Evolutionary conservation across 2,888 invertebrate genomes (phyloP).

Genomic region (Rhyacophila evoluta): DNA sequence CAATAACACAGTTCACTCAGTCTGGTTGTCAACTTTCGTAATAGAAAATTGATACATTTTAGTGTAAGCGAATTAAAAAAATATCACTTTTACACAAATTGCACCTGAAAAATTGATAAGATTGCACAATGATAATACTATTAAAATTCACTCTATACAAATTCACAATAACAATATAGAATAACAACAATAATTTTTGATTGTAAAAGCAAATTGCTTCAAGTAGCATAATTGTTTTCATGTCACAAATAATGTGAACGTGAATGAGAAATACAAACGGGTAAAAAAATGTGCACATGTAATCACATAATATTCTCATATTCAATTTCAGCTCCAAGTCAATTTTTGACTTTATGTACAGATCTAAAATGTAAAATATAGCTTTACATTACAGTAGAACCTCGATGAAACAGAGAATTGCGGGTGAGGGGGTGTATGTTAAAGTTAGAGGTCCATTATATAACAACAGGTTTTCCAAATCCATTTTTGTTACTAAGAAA

Average conservation of each 20-base stretch:
- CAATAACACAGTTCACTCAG: conserved; percentile 7
- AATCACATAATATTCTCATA: background rate
- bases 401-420: no score
- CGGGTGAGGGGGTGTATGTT: no score
- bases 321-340: background rate
- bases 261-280: no score
- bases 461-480: no score
- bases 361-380: background rate
- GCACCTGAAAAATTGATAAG: background rate
- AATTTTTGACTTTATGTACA: background rate
- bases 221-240: background rate
- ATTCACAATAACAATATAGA: background rate
- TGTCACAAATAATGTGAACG: background rate
- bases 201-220: background rate
- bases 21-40: background rate
- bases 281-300: no score
- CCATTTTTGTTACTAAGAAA: no score
- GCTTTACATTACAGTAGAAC: no score
- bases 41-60: background rate
- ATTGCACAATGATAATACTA: background rate
- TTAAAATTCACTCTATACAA: background rate
- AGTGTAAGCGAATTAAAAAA: background rate
- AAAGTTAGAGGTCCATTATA: no score
- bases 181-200: background rate
- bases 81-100: background rate